phyloP scores from a whole-genome alignment of 2,113 vertebrate genomes.

The Odobenus rosmarus region DNA sequence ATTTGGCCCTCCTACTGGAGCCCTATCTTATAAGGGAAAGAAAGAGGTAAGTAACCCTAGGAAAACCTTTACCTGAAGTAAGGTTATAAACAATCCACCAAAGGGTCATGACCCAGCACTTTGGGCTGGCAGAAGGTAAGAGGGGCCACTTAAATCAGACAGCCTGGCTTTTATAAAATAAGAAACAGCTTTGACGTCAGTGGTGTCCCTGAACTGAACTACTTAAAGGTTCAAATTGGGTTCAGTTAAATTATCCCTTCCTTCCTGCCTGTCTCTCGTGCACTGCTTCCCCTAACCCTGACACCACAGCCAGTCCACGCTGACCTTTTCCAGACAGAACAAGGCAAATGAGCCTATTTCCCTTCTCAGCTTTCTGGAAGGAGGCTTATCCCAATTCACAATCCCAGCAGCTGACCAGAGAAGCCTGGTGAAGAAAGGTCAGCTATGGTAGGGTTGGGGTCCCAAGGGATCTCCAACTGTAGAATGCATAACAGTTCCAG shows the following conservation, averaged over 20 bases:
- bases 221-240: conserved; percentile 70
- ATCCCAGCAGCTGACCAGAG: background rate
- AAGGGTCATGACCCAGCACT: conserved; percentile 50
- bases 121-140: conserved; percentile 63
- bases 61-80: conserved; percentile 54
- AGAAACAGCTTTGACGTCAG: conserved; percentile 73
- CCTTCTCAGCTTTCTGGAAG: conserved; percentile 6
- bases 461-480: background rate
- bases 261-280: conserved; percentile 62
- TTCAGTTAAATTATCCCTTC: conserved; percentile 79
- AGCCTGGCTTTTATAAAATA: conserved; percentile 77
- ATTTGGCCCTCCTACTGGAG: background rate
- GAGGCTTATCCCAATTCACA: background rate
- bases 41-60: background rate
- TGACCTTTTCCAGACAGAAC: conserved; percentile 49
- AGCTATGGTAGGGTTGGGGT: too few species aligned
- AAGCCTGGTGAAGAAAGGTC: background rate
- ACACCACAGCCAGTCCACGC: conserved; percentile 35
- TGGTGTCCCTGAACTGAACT: conserved; percentile 61
- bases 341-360: background rate
- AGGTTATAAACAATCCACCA: background rate
- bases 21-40: background rate
- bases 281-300: conserved; percentile 70
- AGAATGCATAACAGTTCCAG: background rate
- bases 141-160: conserved; percentile 35